A percentile compares a stretch with the other conserved stretches of the same genome.
Evolutionary conservation across 2,797 vertebrate species (phyloP).

Genomic region (Mormyrops attenuatus): DNA sequence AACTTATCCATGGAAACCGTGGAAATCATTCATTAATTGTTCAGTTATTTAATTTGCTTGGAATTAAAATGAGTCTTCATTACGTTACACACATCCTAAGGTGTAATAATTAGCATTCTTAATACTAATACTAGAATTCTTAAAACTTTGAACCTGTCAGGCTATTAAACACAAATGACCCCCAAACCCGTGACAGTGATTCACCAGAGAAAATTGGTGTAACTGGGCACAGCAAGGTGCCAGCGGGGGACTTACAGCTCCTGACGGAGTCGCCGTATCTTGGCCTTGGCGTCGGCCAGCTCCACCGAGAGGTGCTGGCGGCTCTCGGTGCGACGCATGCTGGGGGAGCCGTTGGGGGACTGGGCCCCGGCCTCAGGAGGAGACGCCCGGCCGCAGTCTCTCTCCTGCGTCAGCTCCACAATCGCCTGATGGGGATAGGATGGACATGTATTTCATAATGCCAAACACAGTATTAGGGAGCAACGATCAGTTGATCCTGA

Average conservation of each 20-base stretch:
- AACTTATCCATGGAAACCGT: background rate
- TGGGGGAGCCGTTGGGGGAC: conserved; percentile 83
- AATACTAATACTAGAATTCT: background rate
- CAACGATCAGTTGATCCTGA: background rate
- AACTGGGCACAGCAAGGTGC: background rate
- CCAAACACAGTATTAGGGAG: background rate
- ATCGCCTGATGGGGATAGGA: conserved; percentile 68
- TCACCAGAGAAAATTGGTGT: background rate
- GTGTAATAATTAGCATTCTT: background rate
- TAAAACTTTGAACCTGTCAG: background rate
- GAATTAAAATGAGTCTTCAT: background rate
- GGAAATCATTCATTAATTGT: background rate
- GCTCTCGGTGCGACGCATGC: conserved; percentile 91
- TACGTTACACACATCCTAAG: background rate
- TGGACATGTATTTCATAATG: background rate
- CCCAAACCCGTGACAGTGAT: background rate
- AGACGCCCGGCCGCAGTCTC: conserved; percentile 80
- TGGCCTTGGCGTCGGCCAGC: conserved; percentile 91
- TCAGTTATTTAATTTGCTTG: background rate
- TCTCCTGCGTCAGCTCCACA: conserved; percentile 85
- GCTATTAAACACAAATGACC: background rate
- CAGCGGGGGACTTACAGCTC: conserved; percentile 80
- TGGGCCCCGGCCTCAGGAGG: conserved; percentile 67
- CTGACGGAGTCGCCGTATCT: conserved; percentile 87
- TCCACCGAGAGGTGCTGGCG: conserved; percentile 93